A percentile compares a stretch with the other conserved stretches of the same genome.
phyloP scores from a whole-genome alignment of 2,113 vertebrate genomes.

The Aptenodytes patagonicus region DNA sequence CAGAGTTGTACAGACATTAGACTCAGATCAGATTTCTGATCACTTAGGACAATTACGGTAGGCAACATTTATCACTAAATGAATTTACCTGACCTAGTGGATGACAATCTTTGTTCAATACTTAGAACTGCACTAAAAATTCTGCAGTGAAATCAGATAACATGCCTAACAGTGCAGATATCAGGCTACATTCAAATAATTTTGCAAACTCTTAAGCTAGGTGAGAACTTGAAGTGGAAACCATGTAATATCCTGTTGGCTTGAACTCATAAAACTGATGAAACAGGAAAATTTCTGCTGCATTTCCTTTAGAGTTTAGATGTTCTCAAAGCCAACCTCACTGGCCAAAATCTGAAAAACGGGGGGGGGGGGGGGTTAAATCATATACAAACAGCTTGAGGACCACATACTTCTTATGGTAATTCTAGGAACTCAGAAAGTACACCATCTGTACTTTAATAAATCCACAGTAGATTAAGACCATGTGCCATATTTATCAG shows the following conservation, averaged over 20 bases:
- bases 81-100: not conserved
- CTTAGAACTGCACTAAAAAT: not conserved
- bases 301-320: not conserved
- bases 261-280: not conserved
- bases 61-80: not conserved
- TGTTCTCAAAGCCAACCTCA: not conserved
- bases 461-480: slow-evolving; percentile 21
- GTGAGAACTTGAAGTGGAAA: not conserved
- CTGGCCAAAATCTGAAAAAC: not conserved
- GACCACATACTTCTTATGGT: slow-evolving; percentile 13
- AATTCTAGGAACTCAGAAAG: slow-evolving; percentile 26
- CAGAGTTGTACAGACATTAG: not conserved
- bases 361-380: not conserved
- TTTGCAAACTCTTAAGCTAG: not conserved
- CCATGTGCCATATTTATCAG: slow-evolving; percentile 11
- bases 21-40: not conserved
- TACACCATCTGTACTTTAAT: slow-evolving; percentile 46
- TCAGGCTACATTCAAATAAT: not conserved
- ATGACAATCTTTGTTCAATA: not conserved
- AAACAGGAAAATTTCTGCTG: not conserved
- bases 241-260: not conserved
- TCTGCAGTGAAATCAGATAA: not conserved
- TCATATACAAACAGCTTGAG: not conserved
- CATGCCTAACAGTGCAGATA: fast-evolving
- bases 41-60: not conserved